Conservation (phyloP, 2,888 invertebrate genomes). For the Prionchulus punctatus region DNA sequence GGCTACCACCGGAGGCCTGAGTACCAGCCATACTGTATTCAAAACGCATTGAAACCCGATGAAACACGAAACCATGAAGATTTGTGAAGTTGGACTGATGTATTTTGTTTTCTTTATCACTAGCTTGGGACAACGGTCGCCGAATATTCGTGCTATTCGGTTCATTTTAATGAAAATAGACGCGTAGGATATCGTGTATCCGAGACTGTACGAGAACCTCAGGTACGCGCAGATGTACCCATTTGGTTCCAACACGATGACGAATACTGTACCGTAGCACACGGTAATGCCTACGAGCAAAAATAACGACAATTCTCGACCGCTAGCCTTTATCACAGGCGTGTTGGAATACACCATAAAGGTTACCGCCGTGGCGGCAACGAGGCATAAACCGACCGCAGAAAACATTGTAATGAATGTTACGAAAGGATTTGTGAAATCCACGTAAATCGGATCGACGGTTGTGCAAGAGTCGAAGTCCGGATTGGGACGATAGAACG, state of each 20-base stretch:
- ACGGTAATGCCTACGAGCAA: slow-evolving; percentile 48
- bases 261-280: slow-evolving; percentile 51
- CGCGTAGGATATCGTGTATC: slow-evolving; percentile 52
- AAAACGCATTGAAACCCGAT: slow-evolving; percentile 18
- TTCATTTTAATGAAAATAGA: slow-evolving; percentile 55
- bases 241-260: slow-evolving; percentile 49
- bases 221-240: slow-evolving; percentile 47
- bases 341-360: slow-evolving; percentile 46
- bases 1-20: slow-evolving; percentile 43
- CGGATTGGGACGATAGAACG: neutral
- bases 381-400: slow-evolving; percentile 44
- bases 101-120: slow-evolving; percentile 52
- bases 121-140: slow-evolving; percentile 34
- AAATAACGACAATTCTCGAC: slow-evolving; percentile 54
- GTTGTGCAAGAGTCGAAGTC: slow-evolving; percentile 44
- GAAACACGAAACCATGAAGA: slow-evolving; percentile 33
- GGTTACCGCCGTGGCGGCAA: slow-evolving; percentile 45
- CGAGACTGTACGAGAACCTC: slow-evolving; percentile 48
- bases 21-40: slow-evolving; percentile 44
- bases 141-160: slow-evolving; percentile 49
- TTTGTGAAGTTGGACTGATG: slow-evolving; percentile 54
- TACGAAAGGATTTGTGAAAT: slow-evolving; percentile 48
- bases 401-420: slow-evolving; percentile 46
- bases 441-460: slow-evolving; percentile 44
- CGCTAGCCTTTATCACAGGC: slow-evolving; percentile 53